Evolutionary conservation across 1,140 invertebrate genomes (phyloP).

Genomic region (Drosophila simulans): DNA sequence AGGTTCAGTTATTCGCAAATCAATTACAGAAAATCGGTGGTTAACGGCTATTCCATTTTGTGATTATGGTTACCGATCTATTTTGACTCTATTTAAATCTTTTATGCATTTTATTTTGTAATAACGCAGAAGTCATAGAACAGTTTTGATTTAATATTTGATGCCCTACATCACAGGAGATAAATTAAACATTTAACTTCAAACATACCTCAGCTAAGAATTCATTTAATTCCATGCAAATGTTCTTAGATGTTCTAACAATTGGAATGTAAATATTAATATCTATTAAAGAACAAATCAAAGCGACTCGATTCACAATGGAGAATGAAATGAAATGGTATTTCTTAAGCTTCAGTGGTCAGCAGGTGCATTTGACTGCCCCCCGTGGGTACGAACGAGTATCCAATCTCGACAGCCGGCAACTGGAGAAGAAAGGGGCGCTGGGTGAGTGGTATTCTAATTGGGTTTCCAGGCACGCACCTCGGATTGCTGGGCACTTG

Average conservation of each 20-base stretch:
- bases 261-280: background rate
- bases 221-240: background rate
- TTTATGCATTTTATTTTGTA: too few relatives aligned
- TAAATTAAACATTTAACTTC: too few relatives aligned
- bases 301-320: background rate
- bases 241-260: background rate
- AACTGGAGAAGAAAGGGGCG: constrained; percentile 23
- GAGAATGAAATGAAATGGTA: background rate
- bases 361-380: constrained; percentile 30
- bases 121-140: too few relatives aligned
- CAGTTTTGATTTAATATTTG: too few relatives aligned
- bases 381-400: background rate
- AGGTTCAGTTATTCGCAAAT: too few relatives aligned
- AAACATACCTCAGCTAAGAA: too few relatives aligned
- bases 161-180: too few relatives aligned
- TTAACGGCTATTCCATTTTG: too few relatives aligned
- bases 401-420: constrained; percentile 18
- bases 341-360: constrained; percentile 6
- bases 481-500: constrained; percentile 50
- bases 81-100: too few relatives aligned
- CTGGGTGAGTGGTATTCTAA: constrained; percentile 51
- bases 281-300: constrained; percentile 3
- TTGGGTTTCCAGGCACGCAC: constrained; percentile 69
- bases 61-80: too few relatives aligned
- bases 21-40: too few relatives aligned